A percentile compares a stretch with the other conserved stretches of the same genome.
phyloP scores from a whole-genome alignment of 1,140 invertebrate species.

The Drosophila parvula region DNA sequence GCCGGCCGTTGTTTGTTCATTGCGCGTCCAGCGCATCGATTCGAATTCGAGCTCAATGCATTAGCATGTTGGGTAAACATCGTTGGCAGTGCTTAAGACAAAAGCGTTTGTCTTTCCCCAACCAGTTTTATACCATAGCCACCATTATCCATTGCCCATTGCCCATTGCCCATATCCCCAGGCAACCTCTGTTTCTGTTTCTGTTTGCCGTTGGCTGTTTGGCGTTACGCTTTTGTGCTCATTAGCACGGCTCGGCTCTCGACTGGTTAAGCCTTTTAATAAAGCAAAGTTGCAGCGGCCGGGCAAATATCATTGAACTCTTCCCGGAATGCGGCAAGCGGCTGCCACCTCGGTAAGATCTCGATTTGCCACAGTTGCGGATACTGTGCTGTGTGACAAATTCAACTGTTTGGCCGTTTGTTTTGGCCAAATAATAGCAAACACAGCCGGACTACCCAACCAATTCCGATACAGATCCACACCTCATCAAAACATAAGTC shows the following conservation, averaged over 20 bases:
- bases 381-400: conserved; percentile 69
- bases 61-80: conserved; percentile 80
- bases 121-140: background rate
- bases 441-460: conserved; percentile 19
- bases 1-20: conserved; percentile 61
- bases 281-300: conserved; percentile 68
- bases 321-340: conserved; percentile 64
- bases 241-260: conserved; percentile 71
- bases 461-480: conserved; percentile 56
- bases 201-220: conserved; percentile 53
- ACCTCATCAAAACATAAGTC: conserved; percentile 64
- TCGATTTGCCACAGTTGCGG: conserved; percentile 59
- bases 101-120: conserved; percentile 56
- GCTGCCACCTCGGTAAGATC: conserved; percentile 22
- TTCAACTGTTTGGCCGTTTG: conserved; percentile 41
- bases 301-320: conserved; percentile 76
- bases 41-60: conserved; percentile 70
- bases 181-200: conserved; percentile 15
- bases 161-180: background rate
- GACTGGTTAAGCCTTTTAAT: conserved; percentile 83
- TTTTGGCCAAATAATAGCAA: conserved; percentile 65
- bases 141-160: no score
- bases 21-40: conserved; percentile 55
- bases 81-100: conserved; percentile 76
- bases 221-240: conserved; percentile 81